Evolutionary conservation across 2,113 vertebrate species (phyloP).

Genomic region (Corydoras maculifer): DNA sequence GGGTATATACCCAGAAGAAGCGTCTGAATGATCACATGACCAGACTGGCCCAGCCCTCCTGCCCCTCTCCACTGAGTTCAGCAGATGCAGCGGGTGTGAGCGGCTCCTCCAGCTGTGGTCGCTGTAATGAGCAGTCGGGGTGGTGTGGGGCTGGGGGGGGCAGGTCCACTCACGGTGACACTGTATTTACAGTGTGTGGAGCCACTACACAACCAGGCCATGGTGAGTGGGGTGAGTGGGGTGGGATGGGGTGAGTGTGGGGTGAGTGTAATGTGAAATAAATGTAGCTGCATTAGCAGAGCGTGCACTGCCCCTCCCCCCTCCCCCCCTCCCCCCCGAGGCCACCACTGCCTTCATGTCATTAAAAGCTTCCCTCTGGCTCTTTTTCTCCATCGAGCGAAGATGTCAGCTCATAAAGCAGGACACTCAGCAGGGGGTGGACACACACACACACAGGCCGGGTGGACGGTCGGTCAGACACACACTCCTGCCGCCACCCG

Average conservation of each 20-base stretch:
- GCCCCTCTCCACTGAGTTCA: too few relatives aligned
- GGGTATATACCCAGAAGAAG: too few relatives aligned
- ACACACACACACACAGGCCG: not conserved
- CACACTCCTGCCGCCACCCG: slow-evolving; percentile 14
- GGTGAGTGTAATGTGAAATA: slow-evolving; percentile 17
- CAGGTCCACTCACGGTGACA: too few relatives aligned
- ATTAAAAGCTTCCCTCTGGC: slow-evolving; percentile 68
- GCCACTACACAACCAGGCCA: too few relatives aligned
- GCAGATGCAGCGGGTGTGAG: too few relatives aligned
- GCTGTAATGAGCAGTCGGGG: too few relatives aligned
- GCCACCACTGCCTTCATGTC: slow-evolving; percentile 65
- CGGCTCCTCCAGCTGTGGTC: too few relatives aligned
- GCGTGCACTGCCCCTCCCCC: slow-evolving; percentile 39
- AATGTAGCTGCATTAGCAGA: slow-evolving; percentile 14
- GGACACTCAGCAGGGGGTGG: slow-evolving; percentile 47
- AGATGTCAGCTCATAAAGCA: slow-evolving; percentile 66
- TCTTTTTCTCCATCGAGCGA: slow-evolving; percentile 87
- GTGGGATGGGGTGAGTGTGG: not conserved
- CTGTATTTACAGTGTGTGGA: too few relatives aligned
- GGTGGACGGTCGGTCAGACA: slow-evolving; percentile 14
- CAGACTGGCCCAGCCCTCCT: too few relatives aligned
- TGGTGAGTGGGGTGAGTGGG: not conserved
- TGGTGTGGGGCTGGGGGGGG: too few relatives aligned
- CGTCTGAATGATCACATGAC: too few relatives aligned
- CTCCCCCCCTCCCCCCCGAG: slow-evolving; percentile 50